Base-by-base conservation (phyloP, 2,888 invertebrate species). In the Xanthia togata region DNA sequence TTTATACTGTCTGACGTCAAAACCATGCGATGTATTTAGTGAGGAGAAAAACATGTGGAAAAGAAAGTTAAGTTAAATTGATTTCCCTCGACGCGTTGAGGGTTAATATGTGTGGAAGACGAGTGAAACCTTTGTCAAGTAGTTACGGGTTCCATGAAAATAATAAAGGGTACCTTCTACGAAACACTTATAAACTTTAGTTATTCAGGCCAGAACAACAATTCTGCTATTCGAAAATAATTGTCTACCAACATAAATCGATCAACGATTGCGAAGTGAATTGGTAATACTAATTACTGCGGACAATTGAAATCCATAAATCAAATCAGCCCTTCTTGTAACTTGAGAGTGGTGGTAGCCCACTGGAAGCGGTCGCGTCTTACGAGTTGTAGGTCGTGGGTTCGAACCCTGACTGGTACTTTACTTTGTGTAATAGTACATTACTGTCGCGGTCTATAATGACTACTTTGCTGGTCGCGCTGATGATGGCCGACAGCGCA, bases 1-100 rank as follows among this genome's bases (percentile, higher is more conserved):
- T 74, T 60, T 1, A 50, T 31, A 14, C n/a, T 69, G 26, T 14
- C 35, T 59, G 63, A 59, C 64, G 41, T 35, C 55, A 35, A 76
- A 60, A 76, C 31, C 31, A 57, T 55, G 35, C 50, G 17, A 35
- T 23, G 2, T 63, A 55, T 65, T 70, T 38, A 41, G 31, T 55
- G 5, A 11, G 0, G 26, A 35, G 41, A 31, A 17, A 44, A 47
- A 17, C 14, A 53, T 8, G 20, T 44, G 41, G 23, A 44, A 41
- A 26, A 41, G 0, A 38, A 57, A 63, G n/a, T 41, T n/a, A 57
- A 60, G 9, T n/a, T 23, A 14, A 50, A 35, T 71, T 41, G 23
- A 71, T 63, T 50, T 79, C 4, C 11, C 35, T 0, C n/a, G n/a
- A 47, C 55, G 20, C 20, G 31, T 78, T 3, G 26, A 35, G 8